These are phyloP conservation scores for Drosophila cognata DNA, from an alignment of 2,888 invertebrate genomes.

Conservation along the genomic window DNA sequence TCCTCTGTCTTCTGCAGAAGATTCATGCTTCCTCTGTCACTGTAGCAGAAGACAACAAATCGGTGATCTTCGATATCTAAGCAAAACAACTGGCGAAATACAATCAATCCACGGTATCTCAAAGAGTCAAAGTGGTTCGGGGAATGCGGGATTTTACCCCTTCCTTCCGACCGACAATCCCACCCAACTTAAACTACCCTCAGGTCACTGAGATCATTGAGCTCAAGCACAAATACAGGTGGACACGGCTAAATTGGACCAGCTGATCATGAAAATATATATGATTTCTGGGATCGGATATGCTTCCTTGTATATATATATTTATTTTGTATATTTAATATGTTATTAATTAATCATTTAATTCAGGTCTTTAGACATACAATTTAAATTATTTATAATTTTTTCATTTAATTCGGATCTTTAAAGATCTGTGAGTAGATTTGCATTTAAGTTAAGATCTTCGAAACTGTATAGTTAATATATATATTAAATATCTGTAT, in stretches of 20 bases:
- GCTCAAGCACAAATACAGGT: accelerated
- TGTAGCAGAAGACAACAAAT: neutral
- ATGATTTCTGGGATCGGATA: neutral
- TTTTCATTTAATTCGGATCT: neutral
- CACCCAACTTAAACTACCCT: neutral
- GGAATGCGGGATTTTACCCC: neutral
- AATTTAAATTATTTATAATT: neutral
- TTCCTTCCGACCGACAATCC: neutral
- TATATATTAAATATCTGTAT: neutral
- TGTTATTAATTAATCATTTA: neutral
- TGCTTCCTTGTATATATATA: neutral
- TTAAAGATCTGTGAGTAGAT: neutral
- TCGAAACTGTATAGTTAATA: neutral
- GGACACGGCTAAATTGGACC: neutral
- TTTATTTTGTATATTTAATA: neutral
- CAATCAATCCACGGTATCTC: neutral
- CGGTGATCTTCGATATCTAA: neutral
- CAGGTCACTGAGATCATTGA: neutral
- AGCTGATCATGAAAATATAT: neutral
- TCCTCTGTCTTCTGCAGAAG: neutral
- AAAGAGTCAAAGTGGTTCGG: neutral
- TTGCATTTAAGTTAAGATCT: neutral
- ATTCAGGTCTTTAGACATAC: neutral
- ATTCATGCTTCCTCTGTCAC: neutral
- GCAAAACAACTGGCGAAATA: neutral